A percentile compares a stretch with the other conserved stretches of the same genome.
These are phyloP conservation scores for Cheilosia vernalis DNA, from an alignment of 2,888 invertebrate species.

Conservation along the genomic window DNA sequence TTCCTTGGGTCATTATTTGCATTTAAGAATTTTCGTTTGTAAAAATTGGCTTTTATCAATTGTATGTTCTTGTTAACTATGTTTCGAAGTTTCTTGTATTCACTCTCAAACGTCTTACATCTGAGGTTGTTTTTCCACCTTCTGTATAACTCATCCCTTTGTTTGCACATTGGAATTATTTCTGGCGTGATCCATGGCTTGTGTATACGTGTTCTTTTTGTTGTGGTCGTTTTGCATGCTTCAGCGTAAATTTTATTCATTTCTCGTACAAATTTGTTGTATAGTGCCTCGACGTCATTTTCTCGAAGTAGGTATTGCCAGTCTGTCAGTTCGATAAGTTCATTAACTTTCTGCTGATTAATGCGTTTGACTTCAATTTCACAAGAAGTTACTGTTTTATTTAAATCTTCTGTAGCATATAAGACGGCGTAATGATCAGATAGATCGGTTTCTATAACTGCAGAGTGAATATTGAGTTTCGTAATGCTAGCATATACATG, in stretches of 20 bases:
- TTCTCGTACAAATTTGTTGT: conserved; percentile 18
- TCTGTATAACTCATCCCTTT: conserved; percentile 30
- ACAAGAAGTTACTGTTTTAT: not conserved
- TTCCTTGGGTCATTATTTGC: too few relatives aligned
- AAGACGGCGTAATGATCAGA: conserved; percentile 26
- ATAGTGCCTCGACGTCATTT: conserved; percentile 22
- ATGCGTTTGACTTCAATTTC: not conserved
- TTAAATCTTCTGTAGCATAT: conserved; percentile 23
- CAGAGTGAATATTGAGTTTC: too few relatives aligned
- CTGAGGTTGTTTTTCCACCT: conserved; percentile 34
- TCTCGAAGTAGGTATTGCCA: conserved; percentile 14
- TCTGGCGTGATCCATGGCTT: conserved; percentile 24
- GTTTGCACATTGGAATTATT: conserved; percentile 15
- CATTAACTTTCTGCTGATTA: too few relatives aligned
- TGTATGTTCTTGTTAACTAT: too few relatives aligned
- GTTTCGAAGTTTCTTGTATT: too few relatives aligned
- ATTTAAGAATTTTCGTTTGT: too few relatives aligned
- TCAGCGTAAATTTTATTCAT: not conserved
- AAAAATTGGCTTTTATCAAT: too few relatives aligned
- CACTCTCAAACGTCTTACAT: too few relatives aligned
- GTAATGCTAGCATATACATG: too few relatives aligned
- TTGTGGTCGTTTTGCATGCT: not conserved
- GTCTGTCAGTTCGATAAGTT: conserved; percentile 21
- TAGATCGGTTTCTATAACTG: conserved; percentile 24
- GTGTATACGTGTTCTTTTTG: conserved; percentile 3